phyloP scores from a whole-genome alignment of 2,797 vertebrate genomes.

The Phrynocephalus guinanensis region DNA sequence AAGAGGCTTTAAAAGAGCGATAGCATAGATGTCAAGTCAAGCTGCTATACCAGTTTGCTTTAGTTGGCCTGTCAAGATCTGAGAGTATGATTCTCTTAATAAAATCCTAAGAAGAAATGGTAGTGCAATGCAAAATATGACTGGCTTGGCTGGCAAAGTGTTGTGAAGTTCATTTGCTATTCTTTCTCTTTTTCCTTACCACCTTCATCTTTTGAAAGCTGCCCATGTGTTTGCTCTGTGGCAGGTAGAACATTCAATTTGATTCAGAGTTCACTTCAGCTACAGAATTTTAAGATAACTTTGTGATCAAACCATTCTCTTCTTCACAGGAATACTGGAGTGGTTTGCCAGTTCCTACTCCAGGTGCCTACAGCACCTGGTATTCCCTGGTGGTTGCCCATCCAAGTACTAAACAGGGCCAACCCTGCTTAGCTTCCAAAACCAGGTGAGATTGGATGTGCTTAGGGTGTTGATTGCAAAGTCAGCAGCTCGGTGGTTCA shows the following conservation, averaged over 20 bases:
- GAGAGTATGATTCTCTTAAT: background rate
- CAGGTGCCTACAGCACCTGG: no score
- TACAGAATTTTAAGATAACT: background rate
- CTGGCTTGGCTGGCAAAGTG: accelerated
- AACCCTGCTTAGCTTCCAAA: no score
- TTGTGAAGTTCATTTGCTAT: background rate
- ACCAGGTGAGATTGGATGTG: no score
- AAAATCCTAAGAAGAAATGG: background rate
- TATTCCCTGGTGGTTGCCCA: no score
- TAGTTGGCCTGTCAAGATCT: background rate
- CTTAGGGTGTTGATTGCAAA: no score
- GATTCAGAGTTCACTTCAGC: background rate
- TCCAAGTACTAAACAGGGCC: no score
- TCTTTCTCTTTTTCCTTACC: background rate
- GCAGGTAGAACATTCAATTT: background rate
- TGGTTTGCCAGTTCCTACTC: no score
- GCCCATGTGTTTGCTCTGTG: background rate
- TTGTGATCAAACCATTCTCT: background rate
- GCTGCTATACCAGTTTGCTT: constrained; percentile 3
- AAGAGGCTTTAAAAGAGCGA: background rate
- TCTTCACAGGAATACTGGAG: no score
- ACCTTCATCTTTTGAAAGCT: background rate
- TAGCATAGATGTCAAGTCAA: constrained; percentile 4
- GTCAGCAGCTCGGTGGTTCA: no score
- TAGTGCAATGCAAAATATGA: background rate